phyloP scores from a whole-genome alignment of 1,140 invertebrate species.

The Drosophila bocki region DNA sequence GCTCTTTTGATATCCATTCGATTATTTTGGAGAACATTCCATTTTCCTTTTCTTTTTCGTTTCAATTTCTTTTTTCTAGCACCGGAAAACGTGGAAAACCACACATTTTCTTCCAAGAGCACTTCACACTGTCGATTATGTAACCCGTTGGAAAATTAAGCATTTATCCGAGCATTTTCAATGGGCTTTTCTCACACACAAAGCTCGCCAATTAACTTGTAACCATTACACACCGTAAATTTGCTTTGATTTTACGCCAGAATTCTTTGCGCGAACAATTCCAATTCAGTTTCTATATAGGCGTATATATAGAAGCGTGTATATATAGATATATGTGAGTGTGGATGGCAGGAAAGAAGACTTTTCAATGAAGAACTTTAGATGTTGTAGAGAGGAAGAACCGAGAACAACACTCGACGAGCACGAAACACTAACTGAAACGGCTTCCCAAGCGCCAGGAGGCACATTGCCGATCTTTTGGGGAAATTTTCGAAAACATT shows the following conservation, averaged over 20 bases:
- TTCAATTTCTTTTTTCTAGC: constrained; percentile 21
- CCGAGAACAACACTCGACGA: constrained; percentile 85
- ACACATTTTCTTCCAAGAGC: constrained; percentile 60
- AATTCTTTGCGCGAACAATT: constrained; percentile 59
- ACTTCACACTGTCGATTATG: constrained; percentile 65
- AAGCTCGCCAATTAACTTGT: constrained; percentile 41
- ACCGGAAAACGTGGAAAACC: constrained; percentile 70
- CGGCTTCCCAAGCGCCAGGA: constrained; percentile 43
- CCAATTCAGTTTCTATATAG: constrained; percentile 66
- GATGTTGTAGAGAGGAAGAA: constrained; percentile 82
- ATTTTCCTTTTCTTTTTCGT: constrained; percentile 16
- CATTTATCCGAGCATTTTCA: constrained; percentile 22
- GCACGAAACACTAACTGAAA: constrained; percentile 85
- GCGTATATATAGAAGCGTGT: constrained; percentile 62
- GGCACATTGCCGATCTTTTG: constrained; percentile 23
- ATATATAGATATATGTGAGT: constrained; percentile 52
- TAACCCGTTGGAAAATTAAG: constrained; percentile 67
- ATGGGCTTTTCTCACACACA: constrained; percentile 24
- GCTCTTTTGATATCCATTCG: constrained; percentile 42
- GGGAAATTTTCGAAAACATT: constrained; percentile 35
- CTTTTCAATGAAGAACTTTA: constrained; percentile 79
- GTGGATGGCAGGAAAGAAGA: constrained; percentile 61
- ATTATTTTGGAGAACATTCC: constrained; percentile 46
- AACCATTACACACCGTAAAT: constrained; percentile 54
- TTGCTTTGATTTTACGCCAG: constrained; percentile 47